These are phyloP conservation scores for Amphiprion clarkii DNA, from an alignment of 2,797 vertebrate species.

Conservation along the genomic window DNA sequence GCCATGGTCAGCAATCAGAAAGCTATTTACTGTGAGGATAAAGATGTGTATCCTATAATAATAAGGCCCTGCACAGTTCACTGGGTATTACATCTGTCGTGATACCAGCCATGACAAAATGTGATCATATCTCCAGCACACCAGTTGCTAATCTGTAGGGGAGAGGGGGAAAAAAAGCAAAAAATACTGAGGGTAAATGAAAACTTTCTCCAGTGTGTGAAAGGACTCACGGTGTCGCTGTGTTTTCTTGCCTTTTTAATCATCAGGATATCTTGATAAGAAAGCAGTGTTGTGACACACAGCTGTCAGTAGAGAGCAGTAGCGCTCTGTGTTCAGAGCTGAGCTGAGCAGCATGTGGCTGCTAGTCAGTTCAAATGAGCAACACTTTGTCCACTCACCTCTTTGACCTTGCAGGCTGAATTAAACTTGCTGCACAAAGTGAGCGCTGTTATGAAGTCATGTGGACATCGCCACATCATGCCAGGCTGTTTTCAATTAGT, in stretches of 20 bases:
- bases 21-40: conserved; percentile 70
- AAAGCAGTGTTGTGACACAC: neutral
- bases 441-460: conserved; percentile 54
- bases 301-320: conserved; percentile 84
- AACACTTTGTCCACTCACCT: conserved; percentile 78
- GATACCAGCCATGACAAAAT: conserved; percentile 43
- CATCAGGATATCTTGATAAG: conserved; percentile 16
- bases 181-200: neutral
- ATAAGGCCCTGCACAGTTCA: conserved; percentile 57
- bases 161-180: neutral
- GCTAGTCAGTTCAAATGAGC: conserved; percentile 62
- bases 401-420: conserved; percentile 78
- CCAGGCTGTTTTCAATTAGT: conserved; percentile 50
- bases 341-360: conserved; percentile 39
- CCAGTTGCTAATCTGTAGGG: neutral
- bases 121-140: conserved; percentile 41
- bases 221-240: neutral
- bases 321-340: conserved; percentile 60
- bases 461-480: conserved; percentile 49
- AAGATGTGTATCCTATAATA: conserved; percentile 72
- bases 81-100: conserved; percentile 62
- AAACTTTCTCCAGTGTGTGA: conserved; percentile 16
- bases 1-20: conserved; percentile 67
- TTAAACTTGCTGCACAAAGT: conserved; percentile 60
- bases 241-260: conserved; percentile 29